These are phyloP conservation scores for Scolopax rusticola DNA, from an alignment of 2,797 vertebrate species.

Conservation along the genomic window DNA sequence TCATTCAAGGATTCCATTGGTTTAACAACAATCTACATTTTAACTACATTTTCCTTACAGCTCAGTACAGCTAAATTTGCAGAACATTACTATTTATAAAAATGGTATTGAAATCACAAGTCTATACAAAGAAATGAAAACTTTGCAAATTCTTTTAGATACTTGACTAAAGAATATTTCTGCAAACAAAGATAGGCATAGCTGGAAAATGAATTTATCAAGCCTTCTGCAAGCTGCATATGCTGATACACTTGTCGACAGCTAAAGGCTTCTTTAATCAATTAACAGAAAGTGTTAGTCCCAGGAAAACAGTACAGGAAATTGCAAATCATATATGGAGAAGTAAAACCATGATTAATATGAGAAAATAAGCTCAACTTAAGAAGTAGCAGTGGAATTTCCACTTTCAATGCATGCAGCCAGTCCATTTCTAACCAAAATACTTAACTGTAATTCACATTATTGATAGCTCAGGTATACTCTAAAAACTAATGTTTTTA, in stretches of 20 bases:
- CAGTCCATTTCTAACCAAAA: neutral
- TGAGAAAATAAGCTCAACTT: constrained; percentile 8
- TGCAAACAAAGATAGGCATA: constrained; percentile 52
- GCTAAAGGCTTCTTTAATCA: constrained; percentile 50
- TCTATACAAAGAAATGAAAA: constrained; percentile 38
- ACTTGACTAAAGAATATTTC: constrained; percentile 16
- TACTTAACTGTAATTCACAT: neutral
- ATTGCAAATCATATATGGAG: constrained; percentile 26
- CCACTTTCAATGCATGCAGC: neutral
- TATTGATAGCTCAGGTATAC: neutral
- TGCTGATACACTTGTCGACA: constrained; percentile 22
- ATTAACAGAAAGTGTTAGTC: constrained; percentile 14
- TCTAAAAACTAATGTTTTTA: neutral
- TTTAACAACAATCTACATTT: constrained; percentile 5
- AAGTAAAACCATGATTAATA: neutral
- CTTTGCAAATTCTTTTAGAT: constrained; percentile 53
- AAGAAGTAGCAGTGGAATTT: constrained; percentile 12
- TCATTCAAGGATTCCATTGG: neutral
- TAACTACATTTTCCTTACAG: constrained; percentile 6
- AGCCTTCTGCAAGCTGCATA: constrained; percentile 54
- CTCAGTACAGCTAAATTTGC: constrained; percentile 23
- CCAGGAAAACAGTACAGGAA: neutral
- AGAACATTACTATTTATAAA: constrained; percentile 38
- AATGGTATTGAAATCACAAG: constrained; percentile 3
- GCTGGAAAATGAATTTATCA: constrained; percentile 42